Conservation (phyloP, 2,888 invertebrate species). For the Poecilobothrus nobilitatus region DNA sequence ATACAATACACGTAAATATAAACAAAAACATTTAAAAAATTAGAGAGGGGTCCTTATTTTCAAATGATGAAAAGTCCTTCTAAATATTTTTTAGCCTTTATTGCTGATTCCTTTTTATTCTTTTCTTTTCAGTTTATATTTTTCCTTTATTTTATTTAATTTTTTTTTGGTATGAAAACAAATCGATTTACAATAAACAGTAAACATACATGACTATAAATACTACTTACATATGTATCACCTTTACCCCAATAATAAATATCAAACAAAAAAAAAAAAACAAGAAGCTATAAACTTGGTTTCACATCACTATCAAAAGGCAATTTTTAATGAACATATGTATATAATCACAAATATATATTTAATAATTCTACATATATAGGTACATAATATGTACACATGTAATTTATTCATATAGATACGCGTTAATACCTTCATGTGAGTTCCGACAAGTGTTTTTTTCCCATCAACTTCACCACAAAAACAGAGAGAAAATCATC, state of each 20-base stretch:
- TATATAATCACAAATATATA: no score
- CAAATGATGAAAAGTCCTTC: not conserved
- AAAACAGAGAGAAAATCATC: not conserved
- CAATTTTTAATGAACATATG: not conserved
- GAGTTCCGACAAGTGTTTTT: conserved; percentile 41
- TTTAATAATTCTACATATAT: no score
- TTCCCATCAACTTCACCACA: not conserved
- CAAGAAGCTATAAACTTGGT: no score
- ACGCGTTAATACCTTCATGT: conserved; percentile 45
- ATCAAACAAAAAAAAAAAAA: no score
- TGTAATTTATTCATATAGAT: conserved; percentile 23
- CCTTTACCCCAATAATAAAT: no score
- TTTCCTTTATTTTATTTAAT: no score
- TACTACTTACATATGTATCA: no score
- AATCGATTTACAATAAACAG: not conserved
- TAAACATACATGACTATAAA: not conserved
- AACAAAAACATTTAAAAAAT: not conserved
- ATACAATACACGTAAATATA: not conserved
- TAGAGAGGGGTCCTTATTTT: not conserved
- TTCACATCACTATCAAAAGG: not conserved
- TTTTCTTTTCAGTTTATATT: not conserved
- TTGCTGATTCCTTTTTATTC: not conserved
- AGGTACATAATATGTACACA: no score
- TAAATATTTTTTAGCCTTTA: not conserved
- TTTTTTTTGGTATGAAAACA: not conserved